These are phyloP conservation scores for Tinea pellionella DNA, from an alignment of 2,888 invertebrate genomes.

Conservation along the genomic window DNA sequence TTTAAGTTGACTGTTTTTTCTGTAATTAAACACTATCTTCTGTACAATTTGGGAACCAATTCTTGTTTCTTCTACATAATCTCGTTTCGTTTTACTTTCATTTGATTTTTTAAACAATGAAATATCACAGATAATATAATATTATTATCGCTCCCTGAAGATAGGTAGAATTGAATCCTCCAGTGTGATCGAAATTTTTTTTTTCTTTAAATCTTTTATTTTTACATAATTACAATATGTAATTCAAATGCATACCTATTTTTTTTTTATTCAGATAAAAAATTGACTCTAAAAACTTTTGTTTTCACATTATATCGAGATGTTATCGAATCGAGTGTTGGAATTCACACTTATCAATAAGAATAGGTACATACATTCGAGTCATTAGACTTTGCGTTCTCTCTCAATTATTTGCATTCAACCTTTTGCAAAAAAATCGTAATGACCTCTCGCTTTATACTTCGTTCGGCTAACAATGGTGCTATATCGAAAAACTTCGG, in stretches of 20 bases:
- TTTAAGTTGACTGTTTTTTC: not conserved
- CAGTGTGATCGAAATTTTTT: too few species aligned
- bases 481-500: not conserved
- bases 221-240: too few species aligned
- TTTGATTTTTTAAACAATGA: too few species aligned
- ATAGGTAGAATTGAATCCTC: too few species aligned
- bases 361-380: not conserved
- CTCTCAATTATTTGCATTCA: conserved; percentile 27
- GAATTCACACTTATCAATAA: not conserved
- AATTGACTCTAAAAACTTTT: too few species aligned
- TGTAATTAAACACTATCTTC: not conserved
- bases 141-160: too few species aligned
- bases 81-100: too few species aligned
- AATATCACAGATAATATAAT: too few species aligned
- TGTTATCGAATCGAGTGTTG: not conserved
- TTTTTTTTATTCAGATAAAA: too few species aligned
- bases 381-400: conserved; percentile 11
- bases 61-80: not conserved
- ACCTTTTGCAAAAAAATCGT: conserved; percentile 11
- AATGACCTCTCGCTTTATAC: conserved; percentile 4
- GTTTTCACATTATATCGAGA: not conserved
- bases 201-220: too few species aligned
- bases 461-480: not conserved
- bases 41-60: not conserved
- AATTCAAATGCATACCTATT: too few species aligned